These are phyloP conservation scores for Ganaspis brasiliensis DNA, from an alignment of 2,888 invertebrate species.

Conservation along the genomic window DNA sequence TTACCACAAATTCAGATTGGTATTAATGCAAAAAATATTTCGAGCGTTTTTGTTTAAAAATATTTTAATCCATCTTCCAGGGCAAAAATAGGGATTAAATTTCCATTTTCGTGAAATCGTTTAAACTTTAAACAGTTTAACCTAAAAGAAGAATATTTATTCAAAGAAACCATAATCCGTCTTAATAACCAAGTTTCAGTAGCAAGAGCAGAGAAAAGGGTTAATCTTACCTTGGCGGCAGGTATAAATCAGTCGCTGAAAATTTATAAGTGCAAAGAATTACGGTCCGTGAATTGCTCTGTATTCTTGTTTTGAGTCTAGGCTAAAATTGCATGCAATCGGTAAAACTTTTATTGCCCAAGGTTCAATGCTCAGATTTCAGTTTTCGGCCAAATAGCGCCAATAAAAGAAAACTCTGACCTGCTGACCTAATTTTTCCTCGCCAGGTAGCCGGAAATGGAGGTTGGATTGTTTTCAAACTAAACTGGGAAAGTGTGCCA, in stretches of 20 bases:
- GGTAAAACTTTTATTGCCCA: constrained; percentile 7
- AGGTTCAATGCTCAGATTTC: constrained; percentile 41
- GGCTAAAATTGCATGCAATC: constrained; percentile 3
- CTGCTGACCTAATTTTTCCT: constrained; percentile 70
- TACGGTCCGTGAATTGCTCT: constrained; percentile 25
- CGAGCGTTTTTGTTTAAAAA: no score
- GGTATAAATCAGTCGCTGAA: constrained; percentile 1
- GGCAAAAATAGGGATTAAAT: no score
- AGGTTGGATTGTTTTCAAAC: constrained; percentile 44
- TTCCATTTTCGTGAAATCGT: neutral
- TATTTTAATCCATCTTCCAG: no score
- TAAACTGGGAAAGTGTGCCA: constrained; percentile 60
- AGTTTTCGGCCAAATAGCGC: constrained; percentile 67
- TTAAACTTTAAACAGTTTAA: no score
- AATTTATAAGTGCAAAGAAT: constrained; percentile 28
- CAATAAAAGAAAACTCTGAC: constrained; percentile 63
- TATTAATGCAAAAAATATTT: no score
- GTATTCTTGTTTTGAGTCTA: constrained; percentile 13
- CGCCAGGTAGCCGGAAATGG: constrained; percentile 54
- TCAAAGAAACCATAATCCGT: constrained; percentile 27
- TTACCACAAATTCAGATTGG: no score
- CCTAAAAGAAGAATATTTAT: constrained; percentile 17
- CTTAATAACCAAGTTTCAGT: constrained; percentile 31
- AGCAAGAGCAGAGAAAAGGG: constrained; percentile 11
- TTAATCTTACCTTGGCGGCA: constrained; percentile 21